phyloP scores from a whole-genome alignment of 2,888 invertebrate genomes.

The Drosophila nigricruria region DNA sequence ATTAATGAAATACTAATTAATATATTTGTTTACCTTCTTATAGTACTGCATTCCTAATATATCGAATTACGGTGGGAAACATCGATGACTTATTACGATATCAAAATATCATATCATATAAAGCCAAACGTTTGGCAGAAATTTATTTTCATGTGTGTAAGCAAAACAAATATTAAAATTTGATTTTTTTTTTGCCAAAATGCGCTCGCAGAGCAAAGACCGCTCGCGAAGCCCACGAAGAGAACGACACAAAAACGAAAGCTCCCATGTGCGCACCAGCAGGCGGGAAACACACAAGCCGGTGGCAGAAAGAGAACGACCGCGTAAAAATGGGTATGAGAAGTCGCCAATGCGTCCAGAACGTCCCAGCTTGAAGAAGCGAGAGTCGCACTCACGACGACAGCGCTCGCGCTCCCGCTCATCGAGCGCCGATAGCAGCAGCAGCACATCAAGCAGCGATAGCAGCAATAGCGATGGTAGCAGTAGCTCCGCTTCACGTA shows the following conservation, averaged over 20 bases:
- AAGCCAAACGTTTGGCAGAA: constrained; percentile 41
- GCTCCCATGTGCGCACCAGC: constrained; percentile 24
- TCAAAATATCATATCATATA: constrained; percentile 29
- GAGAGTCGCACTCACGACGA: constrained; percentile 6
- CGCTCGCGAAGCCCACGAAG: constrained; percentile 55
- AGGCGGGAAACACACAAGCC: constrained; percentile 32
- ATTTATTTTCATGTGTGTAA: not conserved
- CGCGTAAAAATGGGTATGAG: constrained; percentile 15
- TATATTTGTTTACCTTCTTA: not conserved
- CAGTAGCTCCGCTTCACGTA: constrained; percentile 40
- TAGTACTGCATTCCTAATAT: not conserved
- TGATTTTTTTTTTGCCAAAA: not conserved
- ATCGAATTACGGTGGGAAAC: not conserved
- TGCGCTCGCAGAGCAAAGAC: constrained; percentile 65
- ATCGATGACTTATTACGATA: constrained; percentile 24
- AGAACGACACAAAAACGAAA: constrained; percentile 27
- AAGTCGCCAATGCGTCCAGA: constrained; percentile 7
- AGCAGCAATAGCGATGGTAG: constrained; percentile 16
- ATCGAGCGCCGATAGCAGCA: constrained; percentile 40
- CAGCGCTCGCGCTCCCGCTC: constrained; percentile 42
- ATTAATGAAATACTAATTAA: too few relatives aligned
- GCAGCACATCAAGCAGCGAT: constrained; percentile 24
- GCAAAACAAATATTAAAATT: not conserved
- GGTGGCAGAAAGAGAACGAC: constrained; percentile 2
- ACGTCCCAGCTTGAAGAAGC: constrained; percentile 16